phyloP scores from a whole-genome alignment of 2,888 invertebrate species.

The Abrostola tripartita region DNA sequence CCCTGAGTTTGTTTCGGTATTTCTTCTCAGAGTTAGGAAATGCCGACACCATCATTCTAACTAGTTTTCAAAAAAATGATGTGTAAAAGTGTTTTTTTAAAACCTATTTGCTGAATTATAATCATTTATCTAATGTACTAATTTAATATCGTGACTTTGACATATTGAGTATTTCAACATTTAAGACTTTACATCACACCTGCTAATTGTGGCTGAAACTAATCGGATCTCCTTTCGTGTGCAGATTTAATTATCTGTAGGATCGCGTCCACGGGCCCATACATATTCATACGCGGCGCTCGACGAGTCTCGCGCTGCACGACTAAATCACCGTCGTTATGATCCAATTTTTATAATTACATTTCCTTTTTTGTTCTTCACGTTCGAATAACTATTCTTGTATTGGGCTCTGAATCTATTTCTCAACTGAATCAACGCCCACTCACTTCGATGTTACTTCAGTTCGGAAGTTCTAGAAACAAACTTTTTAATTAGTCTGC shows the following conservation, averaged over 20 bases:
- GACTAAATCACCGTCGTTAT: slow-evolving; percentile 71
- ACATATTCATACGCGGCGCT: slow-evolving; percentile 81
- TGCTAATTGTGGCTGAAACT: slow-evolving; percentile 79
- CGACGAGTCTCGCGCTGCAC: slow-evolving; percentile 67
- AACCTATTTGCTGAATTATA: no score
- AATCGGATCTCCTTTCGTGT: slow-evolving; percentile 82
- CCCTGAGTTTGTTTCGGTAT: no score
- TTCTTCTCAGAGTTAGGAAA: no score
- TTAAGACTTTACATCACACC: slow-evolving; percentile 60
- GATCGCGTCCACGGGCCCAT: slow-evolving; percentile 79
- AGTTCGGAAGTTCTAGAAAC: slow-evolving; percentile 77
- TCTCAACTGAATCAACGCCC: slow-evolving; percentile 74
- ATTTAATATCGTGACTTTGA: no score
- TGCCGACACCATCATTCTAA: no score
- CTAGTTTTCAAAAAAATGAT: no score
- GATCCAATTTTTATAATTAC: slow-evolving; percentile 57
- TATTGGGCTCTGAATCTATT: slow-evolving; percentile 72
- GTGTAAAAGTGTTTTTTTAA: no score
- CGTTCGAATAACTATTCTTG: slow-evolving; percentile 41
- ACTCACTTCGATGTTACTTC: slow-evolving; percentile 79
- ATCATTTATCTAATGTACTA: no score
- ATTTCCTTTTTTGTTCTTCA: slow-evolving; percentile 24
- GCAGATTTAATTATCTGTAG: slow-evolving; percentile 84
- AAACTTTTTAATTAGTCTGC: slow-evolving; percentile 88
- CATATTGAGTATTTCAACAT: background rate